A percentile compares a stretch with the other conserved stretches of the same genome.
phyloP scores from a whole-genome alignment of 35 echinoderm and acorn worm species.

The Nesometra sesokonis region DNA sequence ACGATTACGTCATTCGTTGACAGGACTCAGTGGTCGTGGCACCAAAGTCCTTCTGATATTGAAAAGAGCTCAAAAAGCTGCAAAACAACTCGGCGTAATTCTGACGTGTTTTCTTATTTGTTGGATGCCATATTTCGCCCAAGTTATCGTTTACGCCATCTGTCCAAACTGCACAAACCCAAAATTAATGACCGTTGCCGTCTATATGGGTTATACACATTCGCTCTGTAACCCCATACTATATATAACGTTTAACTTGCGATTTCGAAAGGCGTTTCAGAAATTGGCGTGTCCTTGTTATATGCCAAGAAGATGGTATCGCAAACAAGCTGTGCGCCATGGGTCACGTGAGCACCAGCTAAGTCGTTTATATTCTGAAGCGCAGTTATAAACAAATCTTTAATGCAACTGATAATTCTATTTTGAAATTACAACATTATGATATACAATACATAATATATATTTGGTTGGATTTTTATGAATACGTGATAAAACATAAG shows the following conservation, averaged over 20 bases:
- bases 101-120: constrained; percentile 73
- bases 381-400: background rate
- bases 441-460: background rate
- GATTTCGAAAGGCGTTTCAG: constrained; percentile 69
- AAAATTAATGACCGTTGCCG: constrained; percentile 41
- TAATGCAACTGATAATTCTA: background rate
- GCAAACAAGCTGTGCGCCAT: background rate
- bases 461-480: background rate
- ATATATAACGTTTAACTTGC: constrained; percentile 69
- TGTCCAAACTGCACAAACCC: constrained; percentile 34
- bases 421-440: background rate
- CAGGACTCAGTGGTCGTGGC: constrained; percentile 55
- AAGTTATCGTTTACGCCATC: constrained; percentile 71
- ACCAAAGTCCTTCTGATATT: constrained; percentile 62
- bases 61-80: constrained; percentile 86
- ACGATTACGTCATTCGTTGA: constrained; percentile 64
- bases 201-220: constrained; percentile 86
- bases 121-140: constrained; percentile 93
- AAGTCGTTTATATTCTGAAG: background rate
- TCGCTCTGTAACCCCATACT: constrained; percentile 88
- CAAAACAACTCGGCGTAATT: constrained; percentile 74
- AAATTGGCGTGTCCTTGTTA: constrained; percentile 31
- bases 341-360: background rate
- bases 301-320: background rate
- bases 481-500: too few species aligned